Evolutionary conservation across 1,140 invertebrate species (phyloP), one percentile per base, ranked within the genome.

Genomic region (Archivesica marissinica): DNA sequence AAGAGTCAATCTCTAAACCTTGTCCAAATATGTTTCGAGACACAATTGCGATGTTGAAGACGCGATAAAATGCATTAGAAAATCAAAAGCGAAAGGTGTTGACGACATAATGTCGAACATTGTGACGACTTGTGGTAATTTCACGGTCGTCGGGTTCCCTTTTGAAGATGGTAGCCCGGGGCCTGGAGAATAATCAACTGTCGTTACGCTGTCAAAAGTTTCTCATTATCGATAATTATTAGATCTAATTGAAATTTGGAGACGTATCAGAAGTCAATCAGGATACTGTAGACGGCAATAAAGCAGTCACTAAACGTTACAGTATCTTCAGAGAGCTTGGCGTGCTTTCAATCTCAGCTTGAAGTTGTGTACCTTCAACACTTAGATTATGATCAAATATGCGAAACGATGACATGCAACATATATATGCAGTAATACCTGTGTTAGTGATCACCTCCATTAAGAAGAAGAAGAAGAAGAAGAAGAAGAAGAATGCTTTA

Each of bases 251-350:
- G 68, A 72, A 72, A 39, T 68, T 68, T 68, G 39, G 39, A 20
- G 15, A 44, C 33, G 35, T 68, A 72, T 72, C 68, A 72, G 39
- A 72, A 41, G 38, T 72, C 68, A 72, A 72, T 72, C 68, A 72
- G 33, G 68, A 23, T 20, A 50, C 30, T 30, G 30, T 44, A 7
- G 38, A 44, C 25, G 6, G 68, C 35, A 28, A 44, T 72, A 41
- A 72, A 72, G 68, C 2, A 50, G n/a, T 72, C 44, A 50, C 68
- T 47, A 72, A 38, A 41, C 2, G 47, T 25, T 72, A 44, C 30
- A 44, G 4, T 41, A 28, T 25, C 47, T 17, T 35, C 30, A 13
- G 28, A 35, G n/a, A 30, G 11, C 33, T 59, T 64, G 59, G 59
- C 59, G 38, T 64, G 9, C 59, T 28, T 64, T 64, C 30, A 64